Evolutionary conservation across 2,888 invertebrate genomes (phyloP).

Genomic region (Trilocha varians): DNA sequence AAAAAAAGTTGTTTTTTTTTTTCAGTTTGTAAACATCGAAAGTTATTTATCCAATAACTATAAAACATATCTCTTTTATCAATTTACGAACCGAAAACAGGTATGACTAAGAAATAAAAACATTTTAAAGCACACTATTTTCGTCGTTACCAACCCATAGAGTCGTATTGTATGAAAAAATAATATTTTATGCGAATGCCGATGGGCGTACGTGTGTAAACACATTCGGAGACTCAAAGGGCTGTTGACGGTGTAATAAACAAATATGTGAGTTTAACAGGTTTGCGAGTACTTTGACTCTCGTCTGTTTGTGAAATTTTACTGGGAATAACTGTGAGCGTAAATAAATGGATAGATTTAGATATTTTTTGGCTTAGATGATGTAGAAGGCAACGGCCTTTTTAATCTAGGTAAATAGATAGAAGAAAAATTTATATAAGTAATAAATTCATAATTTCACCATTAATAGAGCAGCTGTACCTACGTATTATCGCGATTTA

Average conservation of each 20-base stretch:
- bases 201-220: conserved; percentile 4
- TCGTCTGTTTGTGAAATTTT: neutral
- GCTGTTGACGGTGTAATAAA: conserved; percentile 29
- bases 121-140: neutral
- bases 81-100: neutral
- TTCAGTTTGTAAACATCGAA: too few species aligned
- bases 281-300: conserved; percentile 6
- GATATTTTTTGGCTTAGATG: too few species aligned
- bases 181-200: neutral
- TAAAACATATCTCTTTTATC: neutral
- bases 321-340: too few species aligned
- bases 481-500: too few species aligned
- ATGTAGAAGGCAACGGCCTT: too few species aligned
- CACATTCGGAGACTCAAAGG: conserved; percentile 19
- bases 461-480: too few species aligned
- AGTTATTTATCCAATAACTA: too few species aligned
- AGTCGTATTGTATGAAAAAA: neutral
- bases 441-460: too few species aligned
- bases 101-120: neutral
- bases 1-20: too few species aligned
- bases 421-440: too few species aligned
- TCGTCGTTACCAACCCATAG: neutral
- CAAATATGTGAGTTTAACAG: conserved; percentile 13
- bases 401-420: too few species aligned
- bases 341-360: too few species aligned